Base-by-base conservation (phyloP, 2,888 invertebrate species). In the Nasonovia ribisnigri region DNA sequence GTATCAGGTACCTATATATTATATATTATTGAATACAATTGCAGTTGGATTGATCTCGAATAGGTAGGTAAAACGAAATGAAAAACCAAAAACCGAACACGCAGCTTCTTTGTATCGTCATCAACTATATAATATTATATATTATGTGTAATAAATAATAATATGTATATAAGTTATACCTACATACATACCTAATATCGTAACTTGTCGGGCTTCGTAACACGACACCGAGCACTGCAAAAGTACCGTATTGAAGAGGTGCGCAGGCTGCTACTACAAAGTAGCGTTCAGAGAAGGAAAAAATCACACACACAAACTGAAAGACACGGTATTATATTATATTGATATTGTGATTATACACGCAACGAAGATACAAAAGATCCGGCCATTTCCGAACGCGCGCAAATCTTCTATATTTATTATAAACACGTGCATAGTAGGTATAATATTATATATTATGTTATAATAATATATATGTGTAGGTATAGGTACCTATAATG, bases 171-270 rank as follows among this genome's bases (percentile, higher is more conserved):
- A 57, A 57, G 1, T 57, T 57, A 57, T 57, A 57, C 5, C 11
- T 51, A 51, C 13, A 36, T 77, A 77, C 6, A 77, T 77, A 36
- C 36, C 36, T 36, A 36, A 77, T 51, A 88, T 36, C 24, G 42
- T 88, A 88, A 88, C 51, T 88, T 88, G 10, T 88, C 54, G 36
- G 88, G 88, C 51, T 57, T 88, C 88, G 88, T 88, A 57, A 54
- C 54, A 88, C 88, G 88, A 88, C 26, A 88, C 88, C 88, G 54
- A 42, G 36, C 42, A 88, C 43, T 57, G 57, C 77, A 29, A 51
- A 26, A 88, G 51, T 88, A 88, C 51, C 36, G 51, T 88, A 54
- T 26, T 3, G 77, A 36, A 36, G 77, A 36, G 77, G 77, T 42
- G 36, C n/a, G 1, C n/a, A 67, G 67, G 36, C 36, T 77, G 77